A percentile compares a stretch with the other conserved stretches of the same genome.
Conservation (phyloP, 2,113 vertebrate species). For the Rhabdomys dilectus region DNA sequence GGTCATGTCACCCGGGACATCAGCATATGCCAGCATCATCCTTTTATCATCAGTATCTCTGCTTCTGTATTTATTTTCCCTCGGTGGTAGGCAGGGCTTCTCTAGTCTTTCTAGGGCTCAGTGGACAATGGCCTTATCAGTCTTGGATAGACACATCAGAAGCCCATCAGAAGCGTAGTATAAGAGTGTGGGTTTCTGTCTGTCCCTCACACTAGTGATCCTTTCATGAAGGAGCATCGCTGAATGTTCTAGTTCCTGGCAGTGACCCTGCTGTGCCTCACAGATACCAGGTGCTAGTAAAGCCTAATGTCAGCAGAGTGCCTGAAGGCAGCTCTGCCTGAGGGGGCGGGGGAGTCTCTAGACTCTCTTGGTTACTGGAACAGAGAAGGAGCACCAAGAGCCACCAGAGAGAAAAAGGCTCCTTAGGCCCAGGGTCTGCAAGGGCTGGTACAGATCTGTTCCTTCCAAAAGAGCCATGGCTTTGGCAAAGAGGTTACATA, state of each 20-base stretch:
- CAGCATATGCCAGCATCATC: background rate
- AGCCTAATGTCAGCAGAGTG: too few relatives aligned
- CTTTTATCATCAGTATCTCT: background rate
- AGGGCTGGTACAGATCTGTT: background rate
- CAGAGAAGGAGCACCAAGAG: background rate
- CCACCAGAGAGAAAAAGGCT: background rate
- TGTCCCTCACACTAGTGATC: background rate
- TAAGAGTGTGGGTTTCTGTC: background rate
- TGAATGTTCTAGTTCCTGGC: background rate
- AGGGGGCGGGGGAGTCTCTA: background rate
- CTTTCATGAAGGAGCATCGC: rapidly evolving
- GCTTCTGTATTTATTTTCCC: background rate
- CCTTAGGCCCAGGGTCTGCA: background rate
- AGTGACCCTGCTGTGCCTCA: background rate
- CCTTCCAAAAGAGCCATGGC: background rate
- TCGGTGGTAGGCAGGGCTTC: background rate
- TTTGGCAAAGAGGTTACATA: background rate
- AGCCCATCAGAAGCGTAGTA: background rate
- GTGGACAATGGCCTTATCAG: background rate
- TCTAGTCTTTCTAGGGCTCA: background rate
- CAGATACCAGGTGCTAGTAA: background rate
- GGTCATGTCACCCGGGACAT: background rate
- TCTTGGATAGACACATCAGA: background rate
- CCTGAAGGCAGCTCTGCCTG: background rate
- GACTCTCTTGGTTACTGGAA: background rate